Base-by-base conservation (phyloP, 92 coral and sea anemone genomes). In the Siderastrea radians region DNA sequence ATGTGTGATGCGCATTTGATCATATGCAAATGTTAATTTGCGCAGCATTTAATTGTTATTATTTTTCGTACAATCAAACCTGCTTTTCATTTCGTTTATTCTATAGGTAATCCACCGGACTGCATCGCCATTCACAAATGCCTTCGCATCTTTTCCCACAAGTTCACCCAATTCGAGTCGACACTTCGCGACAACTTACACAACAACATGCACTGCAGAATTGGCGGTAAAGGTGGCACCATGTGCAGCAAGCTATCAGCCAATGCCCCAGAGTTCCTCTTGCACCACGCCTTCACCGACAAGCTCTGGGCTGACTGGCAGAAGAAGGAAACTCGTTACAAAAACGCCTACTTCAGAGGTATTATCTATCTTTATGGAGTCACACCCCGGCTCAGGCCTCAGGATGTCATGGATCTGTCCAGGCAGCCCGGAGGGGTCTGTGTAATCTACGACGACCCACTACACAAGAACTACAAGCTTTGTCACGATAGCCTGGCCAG, bases 261-360 rank as follows among this genome's bases (percentile, higher is more conserved):
- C 3, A 95, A 95, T 74, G 98, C 98, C 19, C 98, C 98, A 15
- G 98, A 95, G 83, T 95, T 95, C 77, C 92, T 95, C 49, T 59
- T 95, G 49, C 98, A 95, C 71, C 98, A 95, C 72, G 93, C 89
- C 1, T 95, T 95, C 49, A 91, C 96, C 9, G 98, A 95, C 92
- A 95, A 95, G 74, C 59, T 93, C 69, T 95, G 98, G 98, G 68
- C 86, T 62, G 98, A 95, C 85, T 95, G 98, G 98, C 98, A 95
- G 91, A 93, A 93, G 90, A 93, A 85, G 61, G 96, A 90, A 11
- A 5, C 67, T 45, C 72, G 75, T 51, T 92, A 94, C 73, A 90
- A 78, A 87, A 81, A 84, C 53, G 95, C 92, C 1, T 88, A 87
- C 82, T 87, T 78, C 53, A 49, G 60, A 69, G 93, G 89, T 17